These are phyloP conservation scores for Crypturellus undulatus DNA, from an alignment of 2,113 vertebrate genomes.

Conservation along the genomic window DNA sequence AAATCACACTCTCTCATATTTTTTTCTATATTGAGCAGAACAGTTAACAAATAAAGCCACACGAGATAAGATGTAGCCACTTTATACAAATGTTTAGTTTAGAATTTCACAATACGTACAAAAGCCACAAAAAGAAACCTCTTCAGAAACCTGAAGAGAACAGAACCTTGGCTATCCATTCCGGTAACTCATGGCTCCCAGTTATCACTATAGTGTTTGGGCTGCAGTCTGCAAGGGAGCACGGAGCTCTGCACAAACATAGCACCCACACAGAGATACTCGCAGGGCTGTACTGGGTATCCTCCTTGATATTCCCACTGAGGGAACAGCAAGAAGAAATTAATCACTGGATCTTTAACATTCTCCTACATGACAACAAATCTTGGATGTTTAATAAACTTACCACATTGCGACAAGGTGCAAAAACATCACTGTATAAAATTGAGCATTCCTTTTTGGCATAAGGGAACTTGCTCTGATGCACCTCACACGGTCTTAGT, in stretches of 20 bases:
- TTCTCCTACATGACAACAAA: neutral
- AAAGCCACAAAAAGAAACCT: neutral
- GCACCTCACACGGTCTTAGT: slow-evolving; percentile 91
- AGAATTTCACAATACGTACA: neutral
- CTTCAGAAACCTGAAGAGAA: neutral
- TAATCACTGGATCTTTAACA: neutral
- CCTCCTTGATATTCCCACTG: neutral
- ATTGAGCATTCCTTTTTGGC: slow-evolving; percentile 97
- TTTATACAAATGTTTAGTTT: neutral
- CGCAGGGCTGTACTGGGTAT: neutral
- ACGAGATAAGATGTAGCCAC: neutral
- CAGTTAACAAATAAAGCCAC: neutral
- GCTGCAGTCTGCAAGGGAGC: neutral
- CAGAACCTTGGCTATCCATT: neutral
- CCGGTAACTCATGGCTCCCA: neutral
- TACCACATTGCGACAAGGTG: slow-evolving; percentile 97
- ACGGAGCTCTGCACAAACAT: neutral
- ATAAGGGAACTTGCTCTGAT: slow-evolving; percentile 95
- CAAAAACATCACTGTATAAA: slow-evolving; percentile 96
- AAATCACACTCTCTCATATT: neutral
- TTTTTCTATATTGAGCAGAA: neutral
- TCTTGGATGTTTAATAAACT: slow-evolving; percentile 77
- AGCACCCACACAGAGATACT: neutral
- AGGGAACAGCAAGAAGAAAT: neutral
- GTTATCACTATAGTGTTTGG: neutral